Percentiles rank a stretch among this genome's conserved stretches.
phyloP scores from a whole-genome alignment of 2,888 invertebrate genomes.

The Bimastos eiseni region DNA sequence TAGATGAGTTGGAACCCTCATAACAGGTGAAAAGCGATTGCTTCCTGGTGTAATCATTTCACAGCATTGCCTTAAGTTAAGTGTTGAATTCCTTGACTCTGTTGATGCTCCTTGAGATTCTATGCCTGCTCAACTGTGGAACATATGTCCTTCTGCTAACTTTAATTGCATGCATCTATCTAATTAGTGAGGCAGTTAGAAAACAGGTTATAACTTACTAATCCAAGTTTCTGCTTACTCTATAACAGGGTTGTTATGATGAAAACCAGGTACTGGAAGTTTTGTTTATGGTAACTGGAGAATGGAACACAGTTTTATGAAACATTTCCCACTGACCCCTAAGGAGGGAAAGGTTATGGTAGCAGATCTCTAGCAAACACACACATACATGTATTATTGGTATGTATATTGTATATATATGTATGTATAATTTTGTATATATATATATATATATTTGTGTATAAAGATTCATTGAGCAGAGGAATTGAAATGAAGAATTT shows the following conservation, averaged over 20 bases:
- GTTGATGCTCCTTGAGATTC: not conserved
- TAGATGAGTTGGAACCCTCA: not conserved
- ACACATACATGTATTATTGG: no score
- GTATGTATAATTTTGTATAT: no score
- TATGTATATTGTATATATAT: no score
- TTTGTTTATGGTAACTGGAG: not conserved
- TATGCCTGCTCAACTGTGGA: not conserved
- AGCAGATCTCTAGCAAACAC: no score
- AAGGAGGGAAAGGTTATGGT: no score
- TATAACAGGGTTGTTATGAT: not conserved
- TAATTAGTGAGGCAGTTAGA: not conserved
- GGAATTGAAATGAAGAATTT: no score
- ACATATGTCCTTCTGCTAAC: not conserved
- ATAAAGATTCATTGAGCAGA: no score
- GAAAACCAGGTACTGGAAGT: not conserved
- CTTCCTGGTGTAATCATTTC: not conserved
- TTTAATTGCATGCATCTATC: not conserved
- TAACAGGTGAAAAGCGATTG: not conserved
- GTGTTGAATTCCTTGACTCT: not conserved
- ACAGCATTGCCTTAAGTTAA: not conserved
- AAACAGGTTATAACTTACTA: not conserved
- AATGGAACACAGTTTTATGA: not conserved
- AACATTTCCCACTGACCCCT: no score
- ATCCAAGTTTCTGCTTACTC: not conserved
- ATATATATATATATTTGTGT: no score